phyloP scores from a whole-genome alignment of 1,140 invertebrate species.

The Ooceraea biroi region DNA sequence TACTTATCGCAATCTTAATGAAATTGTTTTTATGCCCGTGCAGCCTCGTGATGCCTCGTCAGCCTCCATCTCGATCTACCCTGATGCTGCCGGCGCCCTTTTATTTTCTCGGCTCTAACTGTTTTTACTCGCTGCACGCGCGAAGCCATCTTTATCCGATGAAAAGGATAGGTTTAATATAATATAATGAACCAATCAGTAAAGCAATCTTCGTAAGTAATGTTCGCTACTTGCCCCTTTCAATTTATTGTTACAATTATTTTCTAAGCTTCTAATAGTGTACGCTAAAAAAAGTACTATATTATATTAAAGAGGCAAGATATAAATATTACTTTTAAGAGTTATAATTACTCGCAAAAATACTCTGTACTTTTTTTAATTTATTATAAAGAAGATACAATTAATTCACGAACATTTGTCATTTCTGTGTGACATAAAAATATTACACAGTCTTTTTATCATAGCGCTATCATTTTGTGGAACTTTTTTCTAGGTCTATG shows the following conservation, averaged over 20 bases:
- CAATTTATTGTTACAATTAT: neutral
- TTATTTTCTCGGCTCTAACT: constrained; percentile 27
- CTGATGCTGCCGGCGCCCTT: constrained; percentile 12
- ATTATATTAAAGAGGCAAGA: no score
- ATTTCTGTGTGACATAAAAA: no score
- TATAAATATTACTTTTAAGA: no score
- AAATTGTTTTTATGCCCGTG: constrained; percentile 51
- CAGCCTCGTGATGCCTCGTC: constrained; percentile 36
- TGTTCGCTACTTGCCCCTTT: neutral
- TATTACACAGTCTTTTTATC: no score
- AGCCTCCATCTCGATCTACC: constrained; percentile 33
- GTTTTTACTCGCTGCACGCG: constrained; percentile 26
- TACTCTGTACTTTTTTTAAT: no score
- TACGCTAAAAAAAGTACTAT: neutral
- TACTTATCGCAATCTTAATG: constrained; percentile 51
- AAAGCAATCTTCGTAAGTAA: neutral
- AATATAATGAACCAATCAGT: neutral
- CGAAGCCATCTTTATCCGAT: constrained; percentile 14
- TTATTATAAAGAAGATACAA: no score
- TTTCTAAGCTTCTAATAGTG: neutral
- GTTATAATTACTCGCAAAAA: no score
- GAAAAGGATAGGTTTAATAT: constrained; percentile 1
- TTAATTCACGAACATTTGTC: no score
- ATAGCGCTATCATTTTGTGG: no score
- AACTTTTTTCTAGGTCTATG: no score